Conservation (phyloP, 2,888 invertebrate species). For the Leistus spinibarbis region DNA sequence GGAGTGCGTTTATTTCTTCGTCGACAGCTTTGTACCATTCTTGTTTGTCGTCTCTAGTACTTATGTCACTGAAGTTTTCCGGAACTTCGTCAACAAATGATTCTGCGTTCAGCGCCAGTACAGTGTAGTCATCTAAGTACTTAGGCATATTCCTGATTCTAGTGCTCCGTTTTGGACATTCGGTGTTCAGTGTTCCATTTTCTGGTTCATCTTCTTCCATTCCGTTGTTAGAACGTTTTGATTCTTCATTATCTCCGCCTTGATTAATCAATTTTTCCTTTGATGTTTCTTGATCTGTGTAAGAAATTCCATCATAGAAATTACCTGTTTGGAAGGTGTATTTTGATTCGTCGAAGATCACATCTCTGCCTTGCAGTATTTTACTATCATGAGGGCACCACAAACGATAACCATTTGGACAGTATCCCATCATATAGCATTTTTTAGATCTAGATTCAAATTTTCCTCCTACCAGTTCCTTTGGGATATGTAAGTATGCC, state of each 20-base stretch:
- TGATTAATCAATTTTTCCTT: too few species aligned
- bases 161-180: neutral
- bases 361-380: slow-evolving; percentile 42
- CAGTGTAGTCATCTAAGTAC: slow-evolving; percentile 14
- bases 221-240: neutral
- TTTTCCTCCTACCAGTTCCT: slow-evolving; percentile 21
- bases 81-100: slow-evolving; percentile 18
- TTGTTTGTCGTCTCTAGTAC: too few species aligned
- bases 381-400: slow-evolving; percentile 41
- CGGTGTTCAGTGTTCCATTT: neutral
- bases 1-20: neutral
- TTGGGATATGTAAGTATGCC: slow-evolving; percentile 26
- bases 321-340: slow-evolving; percentile 13
- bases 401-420: slow-evolving; percentile 41
- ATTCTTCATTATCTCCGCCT: too few species aligned
- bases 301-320: too few species aligned
- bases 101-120: slow-evolving; percentile 14
- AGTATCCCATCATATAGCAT: slow-evolving; percentile 30
- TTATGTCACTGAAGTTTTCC: neutral
- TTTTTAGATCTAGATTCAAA: slow-evolving; percentile 16
- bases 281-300: too few species aligned
- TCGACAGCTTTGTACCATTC: too few species aligned
- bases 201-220: neutral
- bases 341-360: slow-evolving; percentile 43
- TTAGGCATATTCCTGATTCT: neutral